These are phyloP conservation scores for Pteromalus puparum DNA, from an alignment of 1,140 invertebrate species.

Conservation along the genomic window DNA sequence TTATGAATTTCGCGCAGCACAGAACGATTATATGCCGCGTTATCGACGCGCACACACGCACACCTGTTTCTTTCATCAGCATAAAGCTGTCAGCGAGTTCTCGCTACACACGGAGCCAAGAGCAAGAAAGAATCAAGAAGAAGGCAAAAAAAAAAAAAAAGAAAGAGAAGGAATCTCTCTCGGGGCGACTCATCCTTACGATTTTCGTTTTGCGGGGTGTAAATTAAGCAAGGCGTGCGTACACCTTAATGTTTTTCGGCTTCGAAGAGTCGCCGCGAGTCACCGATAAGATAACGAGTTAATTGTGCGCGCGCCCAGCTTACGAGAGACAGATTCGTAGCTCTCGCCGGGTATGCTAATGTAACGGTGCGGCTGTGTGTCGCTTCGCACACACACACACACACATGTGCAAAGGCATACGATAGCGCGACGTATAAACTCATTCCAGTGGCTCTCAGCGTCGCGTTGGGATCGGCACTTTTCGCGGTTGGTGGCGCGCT, in stretches of 20 bases:
- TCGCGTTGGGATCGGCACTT: constrained; percentile 15
- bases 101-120: neutral
- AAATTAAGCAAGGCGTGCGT: constrained; percentile 71
- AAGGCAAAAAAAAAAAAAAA: neutral
- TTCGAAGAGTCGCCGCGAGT: constrained; percentile 7
- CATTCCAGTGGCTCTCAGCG: constrained; percentile 70
- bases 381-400: constrained; percentile 59
- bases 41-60: constrained; percentile 12
- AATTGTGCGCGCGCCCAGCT: constrained; percentile 67
- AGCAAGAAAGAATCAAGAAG: neutral
- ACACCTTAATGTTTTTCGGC: constrained; percentile 72
- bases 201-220: constrained; percentile 61
- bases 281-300: constrained; percentile 75
- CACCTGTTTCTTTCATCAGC: constrained; percentile 53
- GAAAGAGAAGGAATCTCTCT: neutral
- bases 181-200: neutral
- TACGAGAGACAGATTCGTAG: constrained; percentile 45
- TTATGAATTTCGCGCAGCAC: constrained; percentile 40
- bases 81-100: constrained; percentile 50
- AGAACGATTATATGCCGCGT: constrained; percentile 20
- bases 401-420: too few relatives aligned
- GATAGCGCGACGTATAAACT: constrained; percentile 60
- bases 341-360: constrained; percentile 72
- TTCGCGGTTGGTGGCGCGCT: neutral
- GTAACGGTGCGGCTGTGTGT: constrained; percentile 68